A percentile compares a stretch with the other conserved stretches of the same genome.
Evolutionary conservation across 2,888 invertebrate species (phyloP).

Genomic region (Drosophila greeni): DNA sequence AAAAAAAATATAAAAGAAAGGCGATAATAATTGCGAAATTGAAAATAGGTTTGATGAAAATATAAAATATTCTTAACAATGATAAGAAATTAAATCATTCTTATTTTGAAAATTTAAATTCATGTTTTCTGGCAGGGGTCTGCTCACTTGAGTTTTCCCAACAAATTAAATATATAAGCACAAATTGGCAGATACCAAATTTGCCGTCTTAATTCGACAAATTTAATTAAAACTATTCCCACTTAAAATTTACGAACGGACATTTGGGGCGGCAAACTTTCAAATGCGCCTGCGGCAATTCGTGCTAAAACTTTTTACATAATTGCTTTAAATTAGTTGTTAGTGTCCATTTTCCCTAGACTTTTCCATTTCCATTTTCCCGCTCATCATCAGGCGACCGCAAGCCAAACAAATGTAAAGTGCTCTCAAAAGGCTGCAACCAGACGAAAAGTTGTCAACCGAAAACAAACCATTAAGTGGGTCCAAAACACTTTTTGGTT

Average conservation of each 20-base stretch:
- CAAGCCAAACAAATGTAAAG: slow-evolving; percentile 65
- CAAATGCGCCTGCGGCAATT: slow-evolving; percentile 46
- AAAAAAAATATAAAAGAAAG: not conserved
- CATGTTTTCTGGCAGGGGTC: not conserved
- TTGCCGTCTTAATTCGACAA: slow-evolving; percentile 65
- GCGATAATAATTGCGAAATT: not conserved
- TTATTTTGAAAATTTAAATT: not conserved
- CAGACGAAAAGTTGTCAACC: slow-evolving; percentile 70
- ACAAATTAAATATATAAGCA: slow-evolving; percentile 44
- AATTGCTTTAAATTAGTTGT: slow-evolving; percentile 76
- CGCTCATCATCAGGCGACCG: slow-evolving; percentile 39
- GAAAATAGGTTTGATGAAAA: not conserved
- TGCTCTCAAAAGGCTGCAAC: slow-evolving; percentile 38
- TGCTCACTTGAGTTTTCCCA: slow-evolving; percentile 10
- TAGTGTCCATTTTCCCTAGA: slow-evolving; percentile 50
- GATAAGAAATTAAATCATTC: not conserved
- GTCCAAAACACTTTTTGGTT: slow-evolving; percentile 60
- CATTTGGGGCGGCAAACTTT: slow-evolving; percentile 63
- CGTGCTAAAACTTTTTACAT: slow-evolving; percentile 66
- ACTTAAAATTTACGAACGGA: slow-evolving; percentile 53
- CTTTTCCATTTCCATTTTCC: slow-evolving; percentile 5
- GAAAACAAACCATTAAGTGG: slow-evolving; percentile 75
- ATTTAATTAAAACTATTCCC: slow-evolving; percentile 70
- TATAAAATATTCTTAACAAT: not conserved
- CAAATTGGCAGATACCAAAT: slow-evolving; percentile 41